Evolutionary conservation across 92 coral and sea anemone species (phyloP), one percentile per base, ranked within the genome.

Genomic region (Chrysogorgia sp.): DNA sequence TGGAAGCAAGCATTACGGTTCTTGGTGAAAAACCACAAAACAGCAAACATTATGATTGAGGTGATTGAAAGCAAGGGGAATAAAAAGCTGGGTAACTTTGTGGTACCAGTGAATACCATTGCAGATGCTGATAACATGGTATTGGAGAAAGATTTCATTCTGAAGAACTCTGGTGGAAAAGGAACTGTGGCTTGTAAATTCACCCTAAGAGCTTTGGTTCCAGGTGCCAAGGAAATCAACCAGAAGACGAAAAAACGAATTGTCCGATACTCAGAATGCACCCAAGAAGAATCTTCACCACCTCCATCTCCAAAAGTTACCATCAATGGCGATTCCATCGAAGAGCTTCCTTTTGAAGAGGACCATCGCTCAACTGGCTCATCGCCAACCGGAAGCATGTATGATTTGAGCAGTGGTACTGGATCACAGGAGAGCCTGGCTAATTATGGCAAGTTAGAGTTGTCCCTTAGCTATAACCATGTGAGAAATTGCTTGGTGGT

Each of bases 1-100:
- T 93, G 98, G 98, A 93, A 91, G 26, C 98, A 93, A 24, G 94
- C 94, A 34, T 83, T 93, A 63, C 88, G 94, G 22, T 93, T 93
- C 76, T 82, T 93, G 20, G 86, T 93, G 57, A 77, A 81, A 52
- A 90, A 93, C 52, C 97, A 88, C 22, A 69, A 76, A 37, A 88
- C 81, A 21, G 89, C 88, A 33, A 92, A 85, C 37, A 93, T 83
- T 0, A 86, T 87, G 76, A 74, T 93, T 40, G 88, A 89, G 58
- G 91, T 91, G 67, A 83, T 93, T 20, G 98, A 93, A 69, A 87
- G 94, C 34, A 93, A 93, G 58, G 97, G 98, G 19, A 89, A 85
- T 37, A 85, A 85, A 23, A 55, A 81, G 12, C 49, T 93, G 60
- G 98, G 98, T 15, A 74, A 52, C 61, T 40, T 91, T 83, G 83